Evolutionary conservation across 2,797 vertebrate genomes (phyloP).

Genomic region (Margarornis squamiger): DNA sequence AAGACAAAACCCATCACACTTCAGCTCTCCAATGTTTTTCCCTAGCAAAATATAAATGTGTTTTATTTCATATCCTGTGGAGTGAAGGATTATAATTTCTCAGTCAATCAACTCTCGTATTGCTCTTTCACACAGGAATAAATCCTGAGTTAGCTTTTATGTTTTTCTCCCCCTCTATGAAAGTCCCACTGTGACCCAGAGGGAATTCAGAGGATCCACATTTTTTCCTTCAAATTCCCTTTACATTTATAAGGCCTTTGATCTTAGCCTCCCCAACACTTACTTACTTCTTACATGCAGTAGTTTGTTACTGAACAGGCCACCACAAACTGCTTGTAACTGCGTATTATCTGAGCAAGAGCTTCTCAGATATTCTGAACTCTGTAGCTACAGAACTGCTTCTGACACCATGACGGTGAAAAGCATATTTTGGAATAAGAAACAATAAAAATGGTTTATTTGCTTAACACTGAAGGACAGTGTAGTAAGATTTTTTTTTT

Average conservation of each 20-base stretch:
- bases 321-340: slow-evolving; percentile 38
- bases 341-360: not conserved
- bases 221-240: slow-evolving; percentile 38
- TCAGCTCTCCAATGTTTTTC: not conserved
- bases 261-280: not conserved
- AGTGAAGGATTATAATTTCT: slow-evolving; percentile 9
- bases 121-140: not conserved
- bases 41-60: not conserved
- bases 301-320: slow-evolving; percentile 47
- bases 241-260: not conserved
- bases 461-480: not conserved
- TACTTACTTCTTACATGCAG: slow-evolving; percentile 17
- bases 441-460: not conserved
- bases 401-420: not conserved
- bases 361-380: not conserved
- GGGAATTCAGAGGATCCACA: slow-evolving; percentile 30
- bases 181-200: slow-evolving; percentile 41
- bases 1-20: not conserved
- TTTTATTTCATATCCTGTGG: slow-evolving; percentile 2
- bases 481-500: not conserved
- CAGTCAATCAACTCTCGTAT: not conserved
- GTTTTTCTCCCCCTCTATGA: not conserved
- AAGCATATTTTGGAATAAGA: not conserved
- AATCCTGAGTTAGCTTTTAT: not conserved
- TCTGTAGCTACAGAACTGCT: not conserved